These are phyloP conservation scores for Jaculus jaculus DNA, from an alignment of 2,113 vertebrate genomes.

Conservation along the genomic window DNA sequence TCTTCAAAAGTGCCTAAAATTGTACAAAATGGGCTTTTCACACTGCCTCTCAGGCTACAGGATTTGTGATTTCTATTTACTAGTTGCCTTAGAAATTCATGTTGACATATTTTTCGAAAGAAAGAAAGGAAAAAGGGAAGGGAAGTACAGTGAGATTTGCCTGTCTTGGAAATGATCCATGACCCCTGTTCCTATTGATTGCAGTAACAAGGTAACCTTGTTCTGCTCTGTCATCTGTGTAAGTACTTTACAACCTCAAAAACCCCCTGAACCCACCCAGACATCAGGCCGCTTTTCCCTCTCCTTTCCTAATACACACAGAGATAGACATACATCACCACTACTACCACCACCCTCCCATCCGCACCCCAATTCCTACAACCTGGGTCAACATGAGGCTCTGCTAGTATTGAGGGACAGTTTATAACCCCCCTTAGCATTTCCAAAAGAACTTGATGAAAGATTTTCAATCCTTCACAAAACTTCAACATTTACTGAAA, in stretches of 20 bases:
- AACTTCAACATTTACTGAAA: neutral
- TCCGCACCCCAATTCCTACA: no score
- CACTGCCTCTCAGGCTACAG: neutral
- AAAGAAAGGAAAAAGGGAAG: neutral
- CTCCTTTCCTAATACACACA: no score
- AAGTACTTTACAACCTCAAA: neutral
- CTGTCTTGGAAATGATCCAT: neutral
- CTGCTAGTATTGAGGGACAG: neutral
- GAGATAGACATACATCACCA: no score
- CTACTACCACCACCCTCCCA: no score
- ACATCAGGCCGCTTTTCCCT: neutral
- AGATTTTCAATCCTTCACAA: neutral
- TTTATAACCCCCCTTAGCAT: neutral
- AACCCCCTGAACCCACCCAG: neutral
- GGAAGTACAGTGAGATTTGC: neutral
- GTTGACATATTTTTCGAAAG: neutral
- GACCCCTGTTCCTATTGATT: neutral
- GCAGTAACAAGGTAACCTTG: neutral
- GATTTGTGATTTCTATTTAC: neutral
- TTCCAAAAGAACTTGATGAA: neutral
- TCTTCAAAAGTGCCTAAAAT: neutral
- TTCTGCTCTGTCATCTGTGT: neutral
- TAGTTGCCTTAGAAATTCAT: conserved; percentile 15
- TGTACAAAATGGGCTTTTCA: neutral
- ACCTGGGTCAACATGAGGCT: neutral